phyloP scores from a whole-genome alignment of 2,888 invertebrate species.

The Notodonta ziczac region DNA sequence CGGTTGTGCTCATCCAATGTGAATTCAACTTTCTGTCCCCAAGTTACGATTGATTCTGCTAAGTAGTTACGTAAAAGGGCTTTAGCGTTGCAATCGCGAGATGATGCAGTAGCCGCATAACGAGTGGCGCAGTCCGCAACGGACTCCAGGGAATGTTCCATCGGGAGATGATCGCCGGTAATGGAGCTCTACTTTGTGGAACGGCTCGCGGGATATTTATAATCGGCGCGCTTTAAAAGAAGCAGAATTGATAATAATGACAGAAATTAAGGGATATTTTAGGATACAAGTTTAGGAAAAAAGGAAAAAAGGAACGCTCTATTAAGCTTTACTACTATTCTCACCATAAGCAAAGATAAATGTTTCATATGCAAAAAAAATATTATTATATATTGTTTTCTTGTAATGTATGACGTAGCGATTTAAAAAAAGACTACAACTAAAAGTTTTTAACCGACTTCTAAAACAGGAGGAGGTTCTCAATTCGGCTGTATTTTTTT shows the following conservation, averaged over 20 bases:
- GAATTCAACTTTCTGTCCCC: conserved; percentile 8
- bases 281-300: no score
- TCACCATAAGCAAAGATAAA: no score
- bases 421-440: no score
- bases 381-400: no score
- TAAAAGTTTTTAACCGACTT: no score
- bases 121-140: conserved; percentile 23
- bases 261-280: no score
- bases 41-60: conserved; percentile 11
- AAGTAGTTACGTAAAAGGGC: conserved; percentile 9
- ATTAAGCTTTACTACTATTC: no score
- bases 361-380: no score
- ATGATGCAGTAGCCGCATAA: conserved; percentile 58
- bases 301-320: no score
- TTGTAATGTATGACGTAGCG: no score
- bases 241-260: neutral
- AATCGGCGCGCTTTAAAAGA: neutral
- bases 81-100: conserved; percentile 16
- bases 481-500: no score
- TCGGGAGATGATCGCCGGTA: conserved; percentile 29
- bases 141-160: conserved; percentile 34
- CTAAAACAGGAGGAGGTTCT: no score
- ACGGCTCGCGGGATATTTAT: conserved; percentile 5
- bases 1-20: neutral
- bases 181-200: conserved; percentile 8